phyloP scores from a whole-genome alignment of 2,797 vertebrate species.

The Pygocentrus nattereri region DNA sequence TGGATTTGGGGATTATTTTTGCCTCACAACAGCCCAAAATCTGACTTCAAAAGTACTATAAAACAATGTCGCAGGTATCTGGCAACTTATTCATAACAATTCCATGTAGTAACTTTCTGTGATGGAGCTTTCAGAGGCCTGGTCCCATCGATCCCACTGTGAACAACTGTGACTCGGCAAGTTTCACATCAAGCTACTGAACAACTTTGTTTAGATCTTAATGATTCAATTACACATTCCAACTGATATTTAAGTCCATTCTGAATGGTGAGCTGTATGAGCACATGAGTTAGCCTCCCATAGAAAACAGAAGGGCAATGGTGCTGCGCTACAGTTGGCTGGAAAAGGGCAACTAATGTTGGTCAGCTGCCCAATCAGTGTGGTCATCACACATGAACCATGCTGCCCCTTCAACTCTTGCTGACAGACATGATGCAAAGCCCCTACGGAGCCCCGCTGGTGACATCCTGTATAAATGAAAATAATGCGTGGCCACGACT shows the following conservation, averaged over 20 bases:
- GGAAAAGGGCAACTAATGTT: not conserved
- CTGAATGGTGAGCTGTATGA: not conserved
- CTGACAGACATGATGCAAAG: not conserved
- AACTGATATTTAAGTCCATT: not conserved
- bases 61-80: too few species aligned
- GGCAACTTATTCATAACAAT: too few species aligned
- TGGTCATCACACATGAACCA: not conserved
- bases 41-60: too few species aligned
- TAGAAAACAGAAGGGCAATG: not conserved
- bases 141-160: not conserved
- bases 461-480: too few species aligned
- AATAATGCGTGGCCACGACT: too few species aligned
- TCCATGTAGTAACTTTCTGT: too few species aligned
- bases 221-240: too few species aligned
- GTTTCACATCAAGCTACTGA: too few species aligned
- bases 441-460: too few species aligned
- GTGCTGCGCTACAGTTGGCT: not conserved
- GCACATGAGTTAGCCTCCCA: not conserved
- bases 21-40: too few species aligned
- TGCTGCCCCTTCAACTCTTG: not conserved
- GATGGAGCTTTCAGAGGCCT: not conserved
- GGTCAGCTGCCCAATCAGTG: not conserved
- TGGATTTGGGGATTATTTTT: too few species aligned
- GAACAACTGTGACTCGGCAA: not conserved
- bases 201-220: too few species aligned